These are phyloP conservation scores for Potorous gilbertii DNA, from an alignment of 2,797 vertebrate genomes.

Conservation along the genomic window DNA sequence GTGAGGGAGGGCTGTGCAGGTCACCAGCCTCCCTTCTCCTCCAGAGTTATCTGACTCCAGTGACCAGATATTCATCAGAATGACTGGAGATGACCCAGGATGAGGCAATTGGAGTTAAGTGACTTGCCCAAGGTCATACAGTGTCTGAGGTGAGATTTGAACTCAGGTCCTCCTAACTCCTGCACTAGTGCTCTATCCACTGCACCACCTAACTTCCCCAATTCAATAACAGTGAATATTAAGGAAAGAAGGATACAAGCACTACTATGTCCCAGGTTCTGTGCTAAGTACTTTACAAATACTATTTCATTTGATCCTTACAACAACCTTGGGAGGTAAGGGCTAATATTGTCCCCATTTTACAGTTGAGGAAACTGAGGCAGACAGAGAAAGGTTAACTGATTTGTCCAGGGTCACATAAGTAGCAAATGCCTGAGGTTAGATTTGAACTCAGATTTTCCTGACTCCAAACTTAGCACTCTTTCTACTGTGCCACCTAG, in stretches of 20 bases:
- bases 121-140: no score
- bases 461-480: background rate
- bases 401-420: background rate
- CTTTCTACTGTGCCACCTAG: background rate
- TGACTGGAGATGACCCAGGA: no score
- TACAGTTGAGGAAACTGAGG: background rate
- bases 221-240: conserved; percentile 42
- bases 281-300: background rate
- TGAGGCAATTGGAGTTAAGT: no score
- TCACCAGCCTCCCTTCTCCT: no score
- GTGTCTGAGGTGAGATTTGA: no score
- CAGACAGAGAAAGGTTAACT: background rate
- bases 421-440: background rate
- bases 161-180: no score
- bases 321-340: background rate
- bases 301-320: background rate
- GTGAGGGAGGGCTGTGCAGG: no score
- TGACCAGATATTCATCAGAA: no score
- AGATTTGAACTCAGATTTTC: background rate
- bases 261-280: background rate
- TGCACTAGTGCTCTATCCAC: no score
- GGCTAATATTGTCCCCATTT: background rate
- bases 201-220: no score
- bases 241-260: conserved; percentile 10
- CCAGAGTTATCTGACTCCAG: no score